Evolutionary conservation across 1,140 invertebrate species (phyloP), one percentile per base, ranked within the genome.

Genomic region (Caenorhabditis remanei): DNA sequence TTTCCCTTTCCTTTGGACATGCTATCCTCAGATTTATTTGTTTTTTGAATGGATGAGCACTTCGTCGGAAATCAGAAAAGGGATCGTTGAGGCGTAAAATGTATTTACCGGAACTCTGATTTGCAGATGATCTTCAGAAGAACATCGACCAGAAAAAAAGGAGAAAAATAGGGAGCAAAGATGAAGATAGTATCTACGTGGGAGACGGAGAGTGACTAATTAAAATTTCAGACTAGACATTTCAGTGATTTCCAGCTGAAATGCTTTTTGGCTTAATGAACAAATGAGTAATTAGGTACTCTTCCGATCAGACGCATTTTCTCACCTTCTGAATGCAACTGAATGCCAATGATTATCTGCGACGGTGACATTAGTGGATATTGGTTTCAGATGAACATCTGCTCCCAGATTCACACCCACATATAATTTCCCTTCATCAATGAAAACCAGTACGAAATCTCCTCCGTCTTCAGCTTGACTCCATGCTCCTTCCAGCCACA

Each of bases 281-380:
- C n/a, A 67, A 40, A 13, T 19, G 14, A 67, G 41, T 40, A 13
- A 67, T 67, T 14, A 43, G 65, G 11, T 32, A n/a, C 13, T 67
- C 48, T 43, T 5, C 19, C n/a, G 24, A n/a, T 40, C 21, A 75
- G 11, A 40, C 1, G 32, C 8, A 58, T 61, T 56, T 7, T 40
- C 83, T 84, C 4, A 88, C 87, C 87, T 85, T 85, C 75, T 75
- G 19, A 88, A 71, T 2, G 48, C n/a, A n/a, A 88, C 67, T 0
- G 48, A 87, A 83, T 88, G 87, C 87, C 87, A 88, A 21, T 79
- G 21, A 50, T 85, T 63, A 53, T 86, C 83, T 48, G 58, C 67
- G 0, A 88, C 84, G 3, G 55, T 85, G 7, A 50, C 83, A 55
- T 85, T 55, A 0, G 55, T 79, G 32, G 83, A 50, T 19, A 88